A percentile compares a stretch with the other conserved stretches of the same genome.
Evolutionary conservation across 2,113 vertebrate genomes (phyloP).

Genomic region (Clarias gariepinus): DNA sequence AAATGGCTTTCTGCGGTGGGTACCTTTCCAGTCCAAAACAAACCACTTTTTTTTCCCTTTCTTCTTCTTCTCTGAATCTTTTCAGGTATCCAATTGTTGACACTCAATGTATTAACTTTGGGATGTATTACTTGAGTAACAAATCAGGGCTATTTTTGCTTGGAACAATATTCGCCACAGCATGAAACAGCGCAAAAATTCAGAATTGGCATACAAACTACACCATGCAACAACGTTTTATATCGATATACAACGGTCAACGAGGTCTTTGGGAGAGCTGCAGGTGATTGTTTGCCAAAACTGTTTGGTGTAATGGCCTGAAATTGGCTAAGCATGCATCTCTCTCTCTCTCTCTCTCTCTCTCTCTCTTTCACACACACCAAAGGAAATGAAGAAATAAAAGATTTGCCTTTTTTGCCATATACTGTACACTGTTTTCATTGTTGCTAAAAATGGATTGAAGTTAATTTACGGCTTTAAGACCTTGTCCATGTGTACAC

Average conservation of each 20-base stretch:
- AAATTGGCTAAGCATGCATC: background rate
- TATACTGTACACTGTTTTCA: background rate
- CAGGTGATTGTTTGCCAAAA: background rate
- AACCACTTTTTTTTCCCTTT: background rate
- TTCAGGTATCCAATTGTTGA: slow-evolving; percentile 7
- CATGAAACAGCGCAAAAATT: background rate
- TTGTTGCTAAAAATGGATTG: background rate
- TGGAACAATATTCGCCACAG: background rate
- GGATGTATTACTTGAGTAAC: slow-evolving; percentile 18
- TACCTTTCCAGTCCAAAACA: slow-evolving; percentile 20
- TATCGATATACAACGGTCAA: background rate
- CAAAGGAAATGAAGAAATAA: background rate
- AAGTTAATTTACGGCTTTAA: no score
- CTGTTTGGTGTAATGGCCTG: background rate
- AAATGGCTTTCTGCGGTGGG: slow-evolving; percentile 6
- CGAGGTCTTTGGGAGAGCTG: background rate
- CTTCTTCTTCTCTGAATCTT: no score
- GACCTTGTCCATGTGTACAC: no score
- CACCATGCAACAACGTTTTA: background rate
- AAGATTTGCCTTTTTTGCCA: background rate
- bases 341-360: background rate
- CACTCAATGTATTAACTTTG: slow-evolving; percentile 6
- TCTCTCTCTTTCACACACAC: background rate
- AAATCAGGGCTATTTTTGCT: slow-evolving; percentile 17
- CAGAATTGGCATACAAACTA: background rate